Evolutionary conservation across 1,140 invertebrate species (phyloP), one percentile per base, ranked within the genome.

Genomic region (Cydia amplana): DNA sequence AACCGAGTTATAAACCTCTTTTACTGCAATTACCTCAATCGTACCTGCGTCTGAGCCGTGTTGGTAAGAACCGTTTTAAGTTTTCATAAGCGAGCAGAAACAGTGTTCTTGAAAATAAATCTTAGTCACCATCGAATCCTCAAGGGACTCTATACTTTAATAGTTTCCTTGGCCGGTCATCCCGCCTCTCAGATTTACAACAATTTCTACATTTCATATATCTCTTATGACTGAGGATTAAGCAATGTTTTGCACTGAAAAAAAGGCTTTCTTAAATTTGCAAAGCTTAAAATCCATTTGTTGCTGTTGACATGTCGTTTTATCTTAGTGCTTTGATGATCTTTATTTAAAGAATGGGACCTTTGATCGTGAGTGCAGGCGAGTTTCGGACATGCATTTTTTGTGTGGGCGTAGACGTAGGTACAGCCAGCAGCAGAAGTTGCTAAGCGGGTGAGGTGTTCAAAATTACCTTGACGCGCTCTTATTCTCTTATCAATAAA

Each of bases 241-340:
- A 82, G 82, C 80, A 4, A 32, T 16, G n/a, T 67, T 36, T 67
- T 67, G 10, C 23, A 5, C 1, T 32, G 10, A 36, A 12, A 36
- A 12, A 12, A 14, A 16, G 28, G 28, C 25, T 32, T 65, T 7
- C 9, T 25, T 70, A 16, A 36, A 67, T 6, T 67, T 32, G 64
- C 64, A n/a, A 36, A 20, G 12, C 64, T 67, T 67, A 70, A 77
- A 28, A 72, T 79, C 79, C 79, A 83, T 86, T 84, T 83, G 49
- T 75, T 86, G 84, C 76, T 81, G 77, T 84, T 85, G 86, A 85
- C 86, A 80, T 83, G 75, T 78, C 79, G 76, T 86, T 87, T 85
- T 81, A 85, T 82, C 80, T 83, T 82, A 70, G 73, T 18, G 20
- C 72, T 49, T 25, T 73, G 20, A 23, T 73, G 25, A 51, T 73